Percentiles rank a stretch among this genome's conserved stretches.
These are phyloP conservation scores for Halichoerus grypus DNA, from an alignment of 2,113 vertebrate species.

Conservation along the genomic window DNA sequence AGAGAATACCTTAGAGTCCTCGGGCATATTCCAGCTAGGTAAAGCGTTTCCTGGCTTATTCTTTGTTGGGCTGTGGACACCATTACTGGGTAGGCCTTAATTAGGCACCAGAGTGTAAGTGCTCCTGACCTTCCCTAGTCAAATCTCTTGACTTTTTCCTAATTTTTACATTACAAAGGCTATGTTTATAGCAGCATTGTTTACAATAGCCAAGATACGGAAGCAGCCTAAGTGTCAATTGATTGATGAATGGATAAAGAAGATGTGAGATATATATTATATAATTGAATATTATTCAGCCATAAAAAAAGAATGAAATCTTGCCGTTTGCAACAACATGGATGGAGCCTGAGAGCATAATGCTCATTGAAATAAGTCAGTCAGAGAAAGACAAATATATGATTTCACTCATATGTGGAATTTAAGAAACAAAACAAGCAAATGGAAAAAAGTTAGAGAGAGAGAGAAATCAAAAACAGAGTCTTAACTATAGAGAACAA, in stretches of 20 bases:
- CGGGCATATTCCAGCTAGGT: neutral
- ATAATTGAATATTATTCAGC: neutral
- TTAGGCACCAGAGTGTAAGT: neutral
- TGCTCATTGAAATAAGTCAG: neutral
- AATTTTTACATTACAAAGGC: constrained; percentile 59
- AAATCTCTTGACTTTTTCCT: neutral
- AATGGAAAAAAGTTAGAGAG: neutral
- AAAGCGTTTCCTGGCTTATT: neutral
- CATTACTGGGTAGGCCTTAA: neutral
- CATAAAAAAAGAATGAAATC: neutral
- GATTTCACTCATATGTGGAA: neutral
- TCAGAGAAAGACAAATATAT: neutral
- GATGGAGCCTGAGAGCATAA: neutral
- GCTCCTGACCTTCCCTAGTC: neutral
- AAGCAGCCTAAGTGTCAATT: neutral
- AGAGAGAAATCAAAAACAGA: neutral
- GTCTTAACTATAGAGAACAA: neutral
- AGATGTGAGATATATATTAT: neutral
- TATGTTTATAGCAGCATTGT: neutral
- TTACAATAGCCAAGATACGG: neutral
- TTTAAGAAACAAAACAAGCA: neutral
- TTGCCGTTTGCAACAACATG: neutral
- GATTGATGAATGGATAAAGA: neutral
- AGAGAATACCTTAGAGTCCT: neutral
- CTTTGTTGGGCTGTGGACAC: neutral